Evolutionary conservation across 2,113 vertebrate genomes (phyloP).

Genomic region (Melanerpes aurifrons): DNA sequence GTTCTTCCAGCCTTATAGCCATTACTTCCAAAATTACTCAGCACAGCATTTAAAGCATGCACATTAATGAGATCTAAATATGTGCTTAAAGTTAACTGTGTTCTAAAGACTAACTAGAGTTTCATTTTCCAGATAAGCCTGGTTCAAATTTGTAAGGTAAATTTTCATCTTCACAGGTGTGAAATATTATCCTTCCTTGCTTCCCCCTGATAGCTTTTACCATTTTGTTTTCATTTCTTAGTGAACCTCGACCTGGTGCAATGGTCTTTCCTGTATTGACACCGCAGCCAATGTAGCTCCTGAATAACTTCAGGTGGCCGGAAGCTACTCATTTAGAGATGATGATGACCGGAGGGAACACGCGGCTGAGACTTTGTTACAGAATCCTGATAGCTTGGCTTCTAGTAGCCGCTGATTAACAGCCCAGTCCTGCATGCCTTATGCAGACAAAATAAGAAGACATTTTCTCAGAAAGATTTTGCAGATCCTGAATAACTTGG

Average conservation of each 20-base stretch:
- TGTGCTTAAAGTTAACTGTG: not conserved
- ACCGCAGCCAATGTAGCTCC: constrained; percentile 18
- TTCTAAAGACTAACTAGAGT: not conserved
- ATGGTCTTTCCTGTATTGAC: constrained; percentile 20
- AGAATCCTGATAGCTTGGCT: not conserved
- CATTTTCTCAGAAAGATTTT: not conserved
- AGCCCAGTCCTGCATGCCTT: not conserved
- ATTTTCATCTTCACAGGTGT: not conserved
- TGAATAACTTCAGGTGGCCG: not conserved
- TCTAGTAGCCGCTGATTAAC: not conserved
- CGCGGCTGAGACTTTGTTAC: not conserved
- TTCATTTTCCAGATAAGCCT: constrained; percentile 22
- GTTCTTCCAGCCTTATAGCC: not conserved
- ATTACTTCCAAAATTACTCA: accelerated
- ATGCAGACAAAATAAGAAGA: not conserved
- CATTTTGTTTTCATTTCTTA: constrained; percentile 33
- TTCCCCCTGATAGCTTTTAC: constrained; percentile 12
- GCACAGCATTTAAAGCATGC: not conserved
- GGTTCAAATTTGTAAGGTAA: constrained; percentile 12
- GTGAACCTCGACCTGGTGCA: constrained; percentile 35
- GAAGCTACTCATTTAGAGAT: not conserved
- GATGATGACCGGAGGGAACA: not conserved
- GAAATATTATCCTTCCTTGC: not conserved
- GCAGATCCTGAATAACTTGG: not conserved
- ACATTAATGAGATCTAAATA: not conserved